These are phyloP conservation scores for Arvicanthis niloticus DNA, from an alignment of 2,113 vertebrate species.

Conservation along the genomic window DNA sequence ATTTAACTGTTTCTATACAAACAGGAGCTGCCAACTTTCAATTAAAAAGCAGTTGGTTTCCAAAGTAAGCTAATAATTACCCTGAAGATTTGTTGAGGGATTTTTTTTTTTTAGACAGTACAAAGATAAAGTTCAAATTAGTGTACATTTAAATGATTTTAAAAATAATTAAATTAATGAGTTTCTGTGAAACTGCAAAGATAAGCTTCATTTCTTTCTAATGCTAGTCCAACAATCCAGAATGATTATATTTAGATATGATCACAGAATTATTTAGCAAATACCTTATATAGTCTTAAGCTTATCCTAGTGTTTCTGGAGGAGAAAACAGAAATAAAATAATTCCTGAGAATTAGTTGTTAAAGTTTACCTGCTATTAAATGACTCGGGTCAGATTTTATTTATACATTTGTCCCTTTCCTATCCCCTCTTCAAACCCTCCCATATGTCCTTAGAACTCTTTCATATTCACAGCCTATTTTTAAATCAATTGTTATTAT, in stretches of 20 bases:
- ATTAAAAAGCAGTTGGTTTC: conserved; percentile 67
- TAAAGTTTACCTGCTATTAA: conserved; percentile 6
- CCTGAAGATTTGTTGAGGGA: conserved; percentile 62
- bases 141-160: conserved; percentile 28
- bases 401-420: no score
- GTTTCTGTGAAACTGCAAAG: conserved; percentile 55
- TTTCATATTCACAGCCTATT: no score
- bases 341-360: not conserved
- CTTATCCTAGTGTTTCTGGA: not conserved
- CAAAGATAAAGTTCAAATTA: conserved; percentile 65
- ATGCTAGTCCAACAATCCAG: conserved; percentile 19
- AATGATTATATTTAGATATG: conserved; percentile 1
- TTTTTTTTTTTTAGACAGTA: conserved; percentile 40
- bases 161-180: conserved; percentile 51
- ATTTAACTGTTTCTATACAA: conserved; percentile 68
- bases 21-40: conserved; percentile 69
- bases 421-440: no score
- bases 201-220: conserved; percentile 47
- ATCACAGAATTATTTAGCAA: conserved; percentile 7
- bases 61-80: conserved; percentile 71
- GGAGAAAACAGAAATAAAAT: not conserved
- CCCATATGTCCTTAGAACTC: no score
- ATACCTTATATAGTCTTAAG: not conserved
- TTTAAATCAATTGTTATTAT: no score
- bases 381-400: not conserved